Conservation (phyloP, 1,140 invertebrate species). For the Lethocerus indicus region DNA sequence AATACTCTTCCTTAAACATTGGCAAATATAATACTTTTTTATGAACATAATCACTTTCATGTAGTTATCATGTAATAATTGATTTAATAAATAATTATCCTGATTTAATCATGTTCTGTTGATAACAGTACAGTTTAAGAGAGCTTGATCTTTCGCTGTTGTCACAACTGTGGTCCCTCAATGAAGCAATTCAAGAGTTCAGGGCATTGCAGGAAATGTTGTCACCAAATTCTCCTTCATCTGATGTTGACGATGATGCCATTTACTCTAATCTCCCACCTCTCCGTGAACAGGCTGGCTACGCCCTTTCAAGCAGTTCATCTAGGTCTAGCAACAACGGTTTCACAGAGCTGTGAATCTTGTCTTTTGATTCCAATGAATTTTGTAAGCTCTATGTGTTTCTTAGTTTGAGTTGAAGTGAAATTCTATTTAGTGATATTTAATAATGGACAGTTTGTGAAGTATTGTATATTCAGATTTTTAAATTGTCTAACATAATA, state of each 20-base stretch:
- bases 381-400: too few species aligned
- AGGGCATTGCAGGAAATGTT: slow-evolving; percentile 46
- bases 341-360: slow-evolving; percentile 10
- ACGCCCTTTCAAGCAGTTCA: slow-evolving; percentile 10
- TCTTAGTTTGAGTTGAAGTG: too few species aligned
- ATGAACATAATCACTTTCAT: too few species aligned
- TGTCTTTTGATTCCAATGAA: too few species aligned
- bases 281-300: slow-evolving; percentile 11
- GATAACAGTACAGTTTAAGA: slow-evolving; percentile 57
- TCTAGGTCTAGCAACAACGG: slow-evolving; percentile 14
- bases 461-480: too few species aligned
- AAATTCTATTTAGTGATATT: too few species aligned
- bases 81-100: too few species aligned
- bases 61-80: too few species aligned
- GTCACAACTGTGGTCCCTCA: slow-evolving; percentile 72
- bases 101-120: slow-evolving; percentile 1
- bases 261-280: slow-evolving; percentile 14
- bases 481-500: too few species aligned
- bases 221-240: slow-evolving; percentile 38
- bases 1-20: too few species aligned
- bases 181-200: slow-evolving; percentile 77
- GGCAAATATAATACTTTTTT: too few species aligned
- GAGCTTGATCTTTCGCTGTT: slow-evolving; percentile 69
- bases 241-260: slow-evolving; percentile 19
- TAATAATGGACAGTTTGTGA: too few species aligned